Base-by-base conservation (phyloP, 2,797 vertebrate species). In the Parambassis ranga region DNA sequence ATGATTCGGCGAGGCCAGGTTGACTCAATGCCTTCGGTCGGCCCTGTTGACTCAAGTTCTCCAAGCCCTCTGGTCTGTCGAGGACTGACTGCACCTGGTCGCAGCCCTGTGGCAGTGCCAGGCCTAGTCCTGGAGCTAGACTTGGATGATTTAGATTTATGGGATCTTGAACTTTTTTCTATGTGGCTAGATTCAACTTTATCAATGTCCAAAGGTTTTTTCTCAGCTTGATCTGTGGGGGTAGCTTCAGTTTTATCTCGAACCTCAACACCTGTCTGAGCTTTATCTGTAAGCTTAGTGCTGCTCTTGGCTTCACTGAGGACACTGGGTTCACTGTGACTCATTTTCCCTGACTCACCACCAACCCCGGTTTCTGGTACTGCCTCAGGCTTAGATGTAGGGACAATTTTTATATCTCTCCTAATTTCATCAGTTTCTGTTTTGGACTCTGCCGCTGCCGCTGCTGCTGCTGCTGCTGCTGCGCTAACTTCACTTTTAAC, bases 1-100 rank as follows among this genome's bases (percentile, higher is more conserved):
- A 93, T 89, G 37, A 93, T 83, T 33, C 92, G 77, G 4, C 93
- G 88, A 4, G 93, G 93, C 93, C 93, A 94, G n/a, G 93, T 94
- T 27, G 90, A 93, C 61, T 93, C 92, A 0, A 91, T 91, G 33
- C 87, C 83, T 4, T 91, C 86, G 16, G 86, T 31, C 0, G 87
- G 87, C 9, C 66, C 27, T 5, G 80, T 50, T 2, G 89, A 78
- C 28, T 82, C 83, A 13, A 85, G 67, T n/a, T 79, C 81, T 22
- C 22, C 65, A 3, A 86, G 65, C 15, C 74, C 79, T 56, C 55
- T 67, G 61, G 35, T 79, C 14, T 81, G 57, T 7, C 69, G 48
- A 15, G 87, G 84, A 39, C 85, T 88, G 30, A 62, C 60, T 2
- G 47, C 77, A 0, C 88, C 85, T n/a, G 88, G 87, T 19, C 76